Evolutionary conservation across 2,113 vertebrate species (phyloP).

Genomic region (Phycodurus eques): DNA sequence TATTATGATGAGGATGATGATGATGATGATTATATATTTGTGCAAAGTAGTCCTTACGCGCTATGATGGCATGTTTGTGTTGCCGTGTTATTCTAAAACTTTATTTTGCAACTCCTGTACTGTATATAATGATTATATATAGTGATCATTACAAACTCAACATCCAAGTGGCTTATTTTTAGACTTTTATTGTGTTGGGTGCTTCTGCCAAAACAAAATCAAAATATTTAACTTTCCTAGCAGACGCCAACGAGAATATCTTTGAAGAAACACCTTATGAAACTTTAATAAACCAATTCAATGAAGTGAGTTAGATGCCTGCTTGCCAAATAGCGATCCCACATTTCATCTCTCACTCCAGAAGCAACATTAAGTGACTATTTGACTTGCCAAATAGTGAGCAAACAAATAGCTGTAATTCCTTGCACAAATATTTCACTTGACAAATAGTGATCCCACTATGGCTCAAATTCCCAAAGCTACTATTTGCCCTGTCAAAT

Average conservation of each 20-base stretch:
- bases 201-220: background rate
- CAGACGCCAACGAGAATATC: too few relatives aligned
- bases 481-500: background rate
- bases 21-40: background rate
- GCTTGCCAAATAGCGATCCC: background rate
- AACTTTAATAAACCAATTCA: too few relatives aligned
- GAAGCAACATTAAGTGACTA: background rate
- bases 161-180: conserved; percentile 24
- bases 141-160: conserved; percentile 15
- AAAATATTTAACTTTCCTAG: background rate
- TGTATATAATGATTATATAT: conserved; percentile 27
- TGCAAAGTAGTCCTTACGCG: conserved; percentile 52
- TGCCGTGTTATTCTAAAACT: conserved; percentile 39
- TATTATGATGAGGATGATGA: background rate
- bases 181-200: background rate
- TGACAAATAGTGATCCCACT: background rate
- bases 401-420: background rate
- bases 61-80: conserved; percentile 41
- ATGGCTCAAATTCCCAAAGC: too few relatives aligned
- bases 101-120: conserved; percentile 44
- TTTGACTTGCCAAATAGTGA: background rate
- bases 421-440: background rate
- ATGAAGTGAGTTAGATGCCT: too few relatives aligned
- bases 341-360: background rate
- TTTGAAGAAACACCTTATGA: too few relatives aligned